Conservation (phyloP, 2,888 invertebrate genomes). For the Drosophila hamatofila region DNA sequence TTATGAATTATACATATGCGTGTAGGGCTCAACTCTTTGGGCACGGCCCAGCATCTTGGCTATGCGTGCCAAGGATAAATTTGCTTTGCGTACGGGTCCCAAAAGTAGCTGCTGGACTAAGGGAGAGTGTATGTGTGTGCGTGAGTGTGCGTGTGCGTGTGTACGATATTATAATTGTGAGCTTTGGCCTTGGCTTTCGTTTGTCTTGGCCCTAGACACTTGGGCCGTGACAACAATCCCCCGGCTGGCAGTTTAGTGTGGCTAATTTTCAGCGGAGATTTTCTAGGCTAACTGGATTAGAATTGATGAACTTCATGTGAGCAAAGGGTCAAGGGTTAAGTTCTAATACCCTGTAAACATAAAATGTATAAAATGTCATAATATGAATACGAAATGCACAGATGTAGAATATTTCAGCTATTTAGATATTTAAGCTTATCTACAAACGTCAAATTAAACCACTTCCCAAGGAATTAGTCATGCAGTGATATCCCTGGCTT, state of each 20-base stretch:
- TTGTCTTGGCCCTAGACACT: slow-evolving; percentile 18
- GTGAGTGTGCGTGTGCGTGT: slow-evolving; percentile 14
- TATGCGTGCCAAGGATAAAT: slow-evolving; percentile 65
- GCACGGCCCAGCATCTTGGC: slow-evolving; percentile 10
- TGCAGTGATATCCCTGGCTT: not conserved
- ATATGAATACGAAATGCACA: not conserved
- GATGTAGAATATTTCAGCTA: too few relatives aligned
- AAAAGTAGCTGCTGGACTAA: slow-evolving; percentile 5
- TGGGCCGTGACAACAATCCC: slow-evolving; percentile 37
- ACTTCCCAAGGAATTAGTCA: not conserved
- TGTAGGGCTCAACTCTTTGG: slow-evolving; percentile 28
- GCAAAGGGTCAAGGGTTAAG: slow-evolving; percentile 47
- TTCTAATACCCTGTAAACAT: slow-evolving; percentile 18
- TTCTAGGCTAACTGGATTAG: slow-evolving; percentile 68
- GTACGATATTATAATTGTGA: slow-evolving; percentile 56
- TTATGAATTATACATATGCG: slow-evolving; percentile 78
- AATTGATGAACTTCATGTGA: slow-evolving; percentile 71
- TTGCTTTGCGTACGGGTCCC: slow-evolving; percentile 44
- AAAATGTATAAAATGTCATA: not conserved
- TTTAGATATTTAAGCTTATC: not conserved
- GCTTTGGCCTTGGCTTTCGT: slow-evolving; percentile 48
- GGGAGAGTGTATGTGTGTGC: not conserved
- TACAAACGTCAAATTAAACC: not conserved
- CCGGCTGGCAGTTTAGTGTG: slow-evolving; percentile 58
- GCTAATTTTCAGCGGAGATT: slow-evolving; percentile 76